Evolutionary conservation across 2,888 invertebrate species (phyloP), one percentile per base, ranked within the genome.

Genomic region (Phyllotreta striolata): DNA sequence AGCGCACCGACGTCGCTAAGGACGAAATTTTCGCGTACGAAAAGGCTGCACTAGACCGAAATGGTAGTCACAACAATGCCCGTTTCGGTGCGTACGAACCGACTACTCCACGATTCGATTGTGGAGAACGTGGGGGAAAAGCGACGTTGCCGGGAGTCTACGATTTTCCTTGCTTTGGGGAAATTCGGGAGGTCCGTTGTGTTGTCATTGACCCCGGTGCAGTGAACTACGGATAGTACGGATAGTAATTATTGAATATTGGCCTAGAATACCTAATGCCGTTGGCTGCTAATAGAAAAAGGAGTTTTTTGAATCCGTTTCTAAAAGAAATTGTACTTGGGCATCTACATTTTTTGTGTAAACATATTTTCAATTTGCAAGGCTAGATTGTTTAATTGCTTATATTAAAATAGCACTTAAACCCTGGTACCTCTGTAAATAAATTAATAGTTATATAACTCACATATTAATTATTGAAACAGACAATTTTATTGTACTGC

Each of bases 1-100:
- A 55, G 35, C 66, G 72, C 61, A 72, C 72, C 10, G 13, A 57
- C 55, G 47, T 39, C 55, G 6, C 51, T 72, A 68, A 41, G 59
- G 70, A 56, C 62, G 62, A 67, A 24, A 55, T 14, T 66, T 37
- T 51, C 39, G n/a, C 10, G 13, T 5, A 8, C 24, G 10, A 10
- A 40, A 24, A 3, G 10, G 24, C n/a, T 13, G 3, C 8, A 47
- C 39, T 58, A 24, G 39, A 49, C 57, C 57, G 40, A 58, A 49
- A 13, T 10, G 6, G 12, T 9, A 5, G 12, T 14, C 34, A 24
- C 12, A 38, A 58, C 40, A 49, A 58, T 58, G 10, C 14, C 10
- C 6, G 9, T 4, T 47, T 49, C 6, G 57, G 57, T 58, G 39
- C 47, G 24, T 10, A 37, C 34, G 57, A 58, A 58, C 57, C 24